Base-by-base conservation (phyloP, 2,797 vertebrate species). In the Sebastes alutus region DNA sequence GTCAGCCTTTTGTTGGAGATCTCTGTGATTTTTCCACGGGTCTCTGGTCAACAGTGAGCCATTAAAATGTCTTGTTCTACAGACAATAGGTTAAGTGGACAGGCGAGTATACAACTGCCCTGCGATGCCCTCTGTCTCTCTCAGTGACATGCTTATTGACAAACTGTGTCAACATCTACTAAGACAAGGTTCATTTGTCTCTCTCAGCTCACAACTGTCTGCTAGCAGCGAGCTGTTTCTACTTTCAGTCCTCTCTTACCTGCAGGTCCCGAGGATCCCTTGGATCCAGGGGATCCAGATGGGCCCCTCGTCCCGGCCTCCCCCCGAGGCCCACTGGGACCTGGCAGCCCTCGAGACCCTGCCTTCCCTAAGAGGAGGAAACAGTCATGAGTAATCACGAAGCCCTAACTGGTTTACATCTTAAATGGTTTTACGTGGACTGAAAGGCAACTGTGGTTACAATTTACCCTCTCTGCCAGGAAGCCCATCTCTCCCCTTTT, bases 301-400 rank as follows among this genome's bases (percentile, higher is more conserved):
- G 97, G 95, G 76, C 97, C 97, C 81, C 78, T 94, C 27, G 87
- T 84, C 38, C 96, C 97, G 0, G 83, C 22, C 0, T 97, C 97
- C 25, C 97, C 98, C 64, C 95, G 96, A 66, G 96, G 96, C 62
- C 97, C 96, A 9, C 11, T 86, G 33, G 96, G 93, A 71, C 97
- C 96, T 1, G 96, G 95, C 73, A 95, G 92, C 3, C 96, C 96
- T 81, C 77, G 89, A 75, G 83, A 88, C 54, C 95, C 91, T 1
- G 92, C 75, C 90, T 89, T 97, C 60, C 96, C 97, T 98, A 90
- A 38, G 85, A 86, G 60, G 80, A 80, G 75, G 75, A 90, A 84
- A 86, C 72, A 90, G 64, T 78, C 77, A 65, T 79, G 71, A 91
- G 87, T 82, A 83, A 89, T 88, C 80, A 78, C 4, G 4, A 73